These are phyloP conservation scores for Dynastes tityus DNA, from an alignment of 2,888 invertebrate species.

Conservation along the genomic window DNA sequence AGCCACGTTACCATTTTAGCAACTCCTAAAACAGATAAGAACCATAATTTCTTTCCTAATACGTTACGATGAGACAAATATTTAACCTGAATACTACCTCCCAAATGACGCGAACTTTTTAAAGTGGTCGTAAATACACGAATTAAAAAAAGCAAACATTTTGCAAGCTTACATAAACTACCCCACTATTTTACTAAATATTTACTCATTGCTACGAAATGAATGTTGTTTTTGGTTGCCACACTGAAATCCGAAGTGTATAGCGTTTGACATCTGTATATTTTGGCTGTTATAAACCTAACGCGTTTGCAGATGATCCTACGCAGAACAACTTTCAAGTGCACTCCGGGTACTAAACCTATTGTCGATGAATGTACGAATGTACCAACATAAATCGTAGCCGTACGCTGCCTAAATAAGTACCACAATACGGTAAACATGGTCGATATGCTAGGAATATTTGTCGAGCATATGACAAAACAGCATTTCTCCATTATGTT, in stretches of 20 bases:
- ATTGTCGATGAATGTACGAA: neutral
- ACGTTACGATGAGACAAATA: slow-evolving; percentile 12
- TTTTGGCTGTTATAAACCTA: neutral
- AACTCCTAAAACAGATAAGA: too few species aligned
- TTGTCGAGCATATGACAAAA: too few species aligned
- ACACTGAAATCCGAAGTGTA: neutral
- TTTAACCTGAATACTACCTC: slow-evolving; percentile 1
- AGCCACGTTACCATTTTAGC: too few species aligned
- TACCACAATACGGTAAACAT: too few species aligned
- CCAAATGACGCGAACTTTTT: neutral
- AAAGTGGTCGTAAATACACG: neutral
- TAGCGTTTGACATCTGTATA: neutral
- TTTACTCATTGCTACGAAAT: neutral
- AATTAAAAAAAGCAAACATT: slow-evolving; percentile 7
- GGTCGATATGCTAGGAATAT: too few species aligned
- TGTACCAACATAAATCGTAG: too few species aligned
- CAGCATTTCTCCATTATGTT: slow-evolving; percentile 10
- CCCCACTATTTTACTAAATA: slow-evolving; percentile 4
- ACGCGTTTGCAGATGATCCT: neutral
- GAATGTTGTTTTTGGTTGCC: neutral
- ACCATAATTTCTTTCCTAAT: too few species aligned
- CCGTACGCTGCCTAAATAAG: too few species aligned
- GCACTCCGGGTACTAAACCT: neutral
- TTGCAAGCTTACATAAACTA: neutral
- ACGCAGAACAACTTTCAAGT: neutral